A percentile compares a stretch with the other conserved stretches of the same genome.
Evolutionary conservation across 2,797 vertebrate genomes (phyloP).

Genomic region (Harpagifer antarcticus): DNA sequence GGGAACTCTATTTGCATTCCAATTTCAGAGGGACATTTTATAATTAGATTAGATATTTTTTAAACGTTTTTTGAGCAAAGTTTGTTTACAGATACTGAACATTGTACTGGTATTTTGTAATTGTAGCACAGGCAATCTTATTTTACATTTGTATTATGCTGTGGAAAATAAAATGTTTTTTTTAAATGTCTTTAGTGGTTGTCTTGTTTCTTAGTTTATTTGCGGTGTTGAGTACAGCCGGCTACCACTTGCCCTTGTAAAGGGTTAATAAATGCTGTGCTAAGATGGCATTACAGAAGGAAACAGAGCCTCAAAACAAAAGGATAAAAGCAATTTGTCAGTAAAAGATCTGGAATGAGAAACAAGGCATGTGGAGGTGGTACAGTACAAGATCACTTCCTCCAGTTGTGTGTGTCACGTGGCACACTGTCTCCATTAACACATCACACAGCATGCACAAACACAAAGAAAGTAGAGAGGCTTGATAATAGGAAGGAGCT

Average conservation of each 20-base stretch:
- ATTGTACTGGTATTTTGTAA: neutral
- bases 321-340: neutral
- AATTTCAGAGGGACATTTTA: neutral
- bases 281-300: neutral
- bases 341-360: neutral
- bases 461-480: constrained; percentile 33
- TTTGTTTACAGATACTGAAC: neutral
- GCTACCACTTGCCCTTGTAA: neutral
- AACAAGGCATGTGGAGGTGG: constrained; percentile 2
- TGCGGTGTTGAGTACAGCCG: neutral
- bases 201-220: neutral
- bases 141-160: neutral
- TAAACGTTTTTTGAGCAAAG: neutral
- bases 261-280: neutral
- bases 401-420: constrained; percentile 3
- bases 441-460: constrained; percentile 22
- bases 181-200: neutral
- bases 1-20: neutral
- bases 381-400: constrained; percentile 8
- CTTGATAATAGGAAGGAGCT: constrained; percentile 31
- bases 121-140: neutral
- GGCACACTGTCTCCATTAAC: constrained; percentile 30
- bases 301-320: constrained; percentile 18
- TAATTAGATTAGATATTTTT: no score
- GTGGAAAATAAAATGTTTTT: neutral